These are phyloP conservation scores for Phorcus lineatus DNA, from an alignment of 2,888 invertebrate species.

Conservation along the genomic window DNA sequence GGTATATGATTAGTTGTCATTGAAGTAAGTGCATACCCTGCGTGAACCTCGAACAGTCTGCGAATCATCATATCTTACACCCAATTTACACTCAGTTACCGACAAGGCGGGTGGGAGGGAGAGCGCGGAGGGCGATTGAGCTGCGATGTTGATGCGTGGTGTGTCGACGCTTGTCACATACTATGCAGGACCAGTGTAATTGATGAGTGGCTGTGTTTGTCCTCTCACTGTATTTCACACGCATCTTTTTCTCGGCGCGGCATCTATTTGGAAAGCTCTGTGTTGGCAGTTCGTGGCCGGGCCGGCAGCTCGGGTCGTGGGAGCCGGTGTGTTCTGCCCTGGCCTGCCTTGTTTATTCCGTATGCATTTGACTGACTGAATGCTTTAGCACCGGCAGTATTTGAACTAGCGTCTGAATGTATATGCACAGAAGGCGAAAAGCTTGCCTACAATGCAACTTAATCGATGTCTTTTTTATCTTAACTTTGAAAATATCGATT, in stretches of 20 bases:
- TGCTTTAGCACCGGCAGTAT: slow-evolving; percentile 1
- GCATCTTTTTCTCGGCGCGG: slow-evolving; percentile 1
- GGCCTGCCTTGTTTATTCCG: background rate
- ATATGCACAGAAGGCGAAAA: slow-evolving; percentile 15
- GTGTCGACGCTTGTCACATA: background rate
- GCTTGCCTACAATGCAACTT: slow-evolving; percentile 4
- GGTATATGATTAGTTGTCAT: background rate
- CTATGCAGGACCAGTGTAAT: background rate
- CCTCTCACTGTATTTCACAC: slow-evolving; percentile 5
- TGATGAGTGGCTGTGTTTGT: background rate
- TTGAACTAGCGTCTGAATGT: background rate
- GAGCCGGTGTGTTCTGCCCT: background rate
- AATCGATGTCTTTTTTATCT: background rate
- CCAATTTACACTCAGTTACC: no score
- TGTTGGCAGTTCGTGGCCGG: background rate
- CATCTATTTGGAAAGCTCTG: background rate
- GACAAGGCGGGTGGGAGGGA: no score
- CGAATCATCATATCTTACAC: no score
- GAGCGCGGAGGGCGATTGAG: no score
- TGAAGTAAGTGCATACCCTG: background rate
- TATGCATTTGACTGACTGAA: slow-evolving; percentile 15
- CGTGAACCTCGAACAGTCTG: no score
- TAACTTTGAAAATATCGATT: slow-evolving; percentile 4
- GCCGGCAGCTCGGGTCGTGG: background rate
- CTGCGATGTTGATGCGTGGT: background rate